These are phyloP conservation scores for Zeuzera pyrina DNA, from an alignment of 2,888 invertebrate species.

Conservation along the genomic window DNA sequence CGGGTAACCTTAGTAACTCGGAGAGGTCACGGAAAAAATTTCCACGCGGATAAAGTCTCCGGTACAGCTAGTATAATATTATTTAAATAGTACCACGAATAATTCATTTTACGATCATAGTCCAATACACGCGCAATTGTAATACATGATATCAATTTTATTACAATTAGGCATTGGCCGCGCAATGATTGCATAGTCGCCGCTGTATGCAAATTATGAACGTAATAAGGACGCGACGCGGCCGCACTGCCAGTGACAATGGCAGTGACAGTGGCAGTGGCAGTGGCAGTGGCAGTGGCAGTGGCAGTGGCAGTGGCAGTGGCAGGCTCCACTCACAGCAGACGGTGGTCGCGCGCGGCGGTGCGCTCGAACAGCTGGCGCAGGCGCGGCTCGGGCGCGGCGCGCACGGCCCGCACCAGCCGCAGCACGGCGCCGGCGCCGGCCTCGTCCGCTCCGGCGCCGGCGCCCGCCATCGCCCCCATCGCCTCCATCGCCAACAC, in stretches of 20 bases:
- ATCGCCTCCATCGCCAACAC: neutral
- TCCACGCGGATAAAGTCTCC: too few relatives aligned
- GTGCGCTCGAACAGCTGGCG: neutral
- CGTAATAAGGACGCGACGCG: conserved; percentile 19
- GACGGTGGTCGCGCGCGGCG: neutral
- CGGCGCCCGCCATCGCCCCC: neutral
- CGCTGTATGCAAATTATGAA: too few relatives aligned
- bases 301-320: conserved; percentile 9
- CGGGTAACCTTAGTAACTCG: too few relatives aligned
- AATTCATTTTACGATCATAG: too few relatives aligned
- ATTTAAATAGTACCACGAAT: too few relatives aligned
- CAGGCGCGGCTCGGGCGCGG: neutral
- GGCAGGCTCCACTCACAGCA: conserved; percentile 4
- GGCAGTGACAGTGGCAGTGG: conserved; percentile 9
- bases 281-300: conserved; percentile 7
- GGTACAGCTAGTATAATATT: too few relatives aligned
- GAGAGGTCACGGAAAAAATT: too few relatives aligned
- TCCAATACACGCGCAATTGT: too few relatives aligned
- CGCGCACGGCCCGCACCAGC: neutral
- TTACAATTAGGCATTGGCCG: too few relatives aligned
- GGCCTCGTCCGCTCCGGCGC: neutral
- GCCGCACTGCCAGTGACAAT: conserved; percentile 13
- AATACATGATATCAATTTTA: too few relatives aligned
- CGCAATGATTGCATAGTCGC: too few relatives aligned
- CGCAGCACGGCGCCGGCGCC: neutral